Conservation (phyloP, 1,140 invertebrate genomes). For the Neotoxoptera formosana region DNA sequence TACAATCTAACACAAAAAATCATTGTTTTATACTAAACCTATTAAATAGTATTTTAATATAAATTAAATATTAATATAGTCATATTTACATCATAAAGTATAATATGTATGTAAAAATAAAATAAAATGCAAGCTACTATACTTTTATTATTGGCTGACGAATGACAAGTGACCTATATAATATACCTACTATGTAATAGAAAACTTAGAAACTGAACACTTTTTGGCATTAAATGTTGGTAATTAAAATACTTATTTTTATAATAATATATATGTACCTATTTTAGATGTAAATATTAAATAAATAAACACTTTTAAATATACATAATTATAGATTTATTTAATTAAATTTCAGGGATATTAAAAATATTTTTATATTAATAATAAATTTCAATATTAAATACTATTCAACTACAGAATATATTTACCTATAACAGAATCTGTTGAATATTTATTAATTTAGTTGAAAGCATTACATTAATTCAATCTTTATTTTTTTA, state of each 20-base stretch:
- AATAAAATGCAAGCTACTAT: neutral
- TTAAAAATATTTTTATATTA: too few species aligned
- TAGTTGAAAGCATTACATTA: too few species aligned
- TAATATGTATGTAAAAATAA: neutral
- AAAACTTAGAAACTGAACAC: neutral
- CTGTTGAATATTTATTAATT: neutral
- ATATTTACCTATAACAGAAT: neutral
- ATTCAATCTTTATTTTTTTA: slow-evolving; percentile 18
- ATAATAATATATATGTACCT: neutral
- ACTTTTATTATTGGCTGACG: neutral
- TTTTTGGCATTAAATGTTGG: neutral
- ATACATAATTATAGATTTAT: too few species aligned
- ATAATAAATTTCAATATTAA: neutral
- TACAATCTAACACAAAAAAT: too few species aligned
- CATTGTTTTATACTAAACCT: too few species aligned
- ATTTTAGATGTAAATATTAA: neutral
- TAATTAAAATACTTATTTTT: neutral
- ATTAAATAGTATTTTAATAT: too few species aligned
- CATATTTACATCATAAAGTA: neutral
- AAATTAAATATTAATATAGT: neutral
- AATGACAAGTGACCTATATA: too few species aligned
- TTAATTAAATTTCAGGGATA: too few species aligned
- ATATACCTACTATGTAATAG: neutral
- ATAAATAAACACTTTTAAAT: too few species aligned
- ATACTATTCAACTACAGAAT: neutral